Evolutionary conservation across 2,888 invertebrate species (phyloP).

Genomic region (Morpho deidamia): DNA sequence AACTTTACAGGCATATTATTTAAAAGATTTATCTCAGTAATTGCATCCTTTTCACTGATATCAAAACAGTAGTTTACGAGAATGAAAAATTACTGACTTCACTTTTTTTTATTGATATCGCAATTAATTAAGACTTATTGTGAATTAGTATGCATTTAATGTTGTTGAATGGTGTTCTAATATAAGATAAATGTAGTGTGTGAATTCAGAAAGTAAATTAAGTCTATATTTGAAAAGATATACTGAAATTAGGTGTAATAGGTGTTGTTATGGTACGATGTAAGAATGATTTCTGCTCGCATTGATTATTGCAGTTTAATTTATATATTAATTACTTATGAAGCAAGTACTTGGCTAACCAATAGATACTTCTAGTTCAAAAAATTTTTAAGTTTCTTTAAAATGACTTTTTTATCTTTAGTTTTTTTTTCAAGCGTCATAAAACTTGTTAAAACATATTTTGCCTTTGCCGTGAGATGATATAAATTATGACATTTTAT

Average conservation of each 20-base stretch:
- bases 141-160: not conserved
- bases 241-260: constrained; percentile 2
- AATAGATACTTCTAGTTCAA: too few relatives aligned
- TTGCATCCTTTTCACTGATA: not conserved
- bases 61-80: not conserved
- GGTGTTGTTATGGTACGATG: too few relatives aligned
- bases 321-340: too few relatives aligned
- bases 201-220: not conserved
- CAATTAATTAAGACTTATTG: not conserved
- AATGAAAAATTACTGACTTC: not conserved
- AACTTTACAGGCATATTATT: not conserved
- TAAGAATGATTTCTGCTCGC: too few relatives aligned
- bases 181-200: constrained; percentile 6
- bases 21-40: not conserved
- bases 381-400: too few relatives aligned
- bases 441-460: too few relatives aligned
- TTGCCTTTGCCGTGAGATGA: too few relatives aligned
- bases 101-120: not conserved
- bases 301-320: too few relatives aligned
- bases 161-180: not conserved
- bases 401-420: too few relatives aligned
- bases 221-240: constrained; percentile 3
- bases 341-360: too few relatives aligned
- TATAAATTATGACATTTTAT: too few relatives aligned
- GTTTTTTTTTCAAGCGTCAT: too few relatives aligned